Evolutionary conservation across 2,888 invertebrate genomes (phyloP).

Genomic region (Julus scandinavius): DNA sequence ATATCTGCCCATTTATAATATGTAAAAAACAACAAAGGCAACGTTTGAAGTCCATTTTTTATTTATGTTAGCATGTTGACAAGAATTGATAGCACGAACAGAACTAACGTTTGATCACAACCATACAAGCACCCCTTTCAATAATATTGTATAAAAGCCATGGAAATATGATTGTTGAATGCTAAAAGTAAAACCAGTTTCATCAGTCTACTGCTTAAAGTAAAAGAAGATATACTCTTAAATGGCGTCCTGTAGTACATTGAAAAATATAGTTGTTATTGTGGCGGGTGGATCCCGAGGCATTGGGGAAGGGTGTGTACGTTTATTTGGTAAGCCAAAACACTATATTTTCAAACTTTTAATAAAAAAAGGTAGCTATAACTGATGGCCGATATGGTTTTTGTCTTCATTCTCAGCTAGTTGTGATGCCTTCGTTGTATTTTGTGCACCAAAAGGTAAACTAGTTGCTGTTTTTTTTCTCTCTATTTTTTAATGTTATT

Average conservation of each 20-base stretch:
- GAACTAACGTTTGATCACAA: not conserved
- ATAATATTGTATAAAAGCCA: not conserved
- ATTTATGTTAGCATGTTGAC: not conserved
- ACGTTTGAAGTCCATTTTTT: not conserved
- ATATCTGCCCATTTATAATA: no score
- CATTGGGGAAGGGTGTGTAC: constrained; percentile 52
- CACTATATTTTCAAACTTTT: no score
- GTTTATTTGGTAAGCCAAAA: constrained; percentile 49
- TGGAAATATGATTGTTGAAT: not conserved
- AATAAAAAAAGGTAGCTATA: not conserved
- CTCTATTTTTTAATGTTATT: not conserved
- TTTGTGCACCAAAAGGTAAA: constrained; percentile 13
- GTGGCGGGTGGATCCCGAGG: constrained; percentile 53
- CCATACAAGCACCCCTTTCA: not conserved
- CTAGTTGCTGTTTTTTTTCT: no score
- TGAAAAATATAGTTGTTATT: constrained; percentile 48
- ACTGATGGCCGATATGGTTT: not conserved
- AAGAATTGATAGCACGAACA: not conserved
- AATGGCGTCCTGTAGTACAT: not conserved
- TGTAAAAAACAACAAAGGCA: not conserved
- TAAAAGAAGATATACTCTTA: not conserved
- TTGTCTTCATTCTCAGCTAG: not conserved
- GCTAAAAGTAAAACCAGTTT: not conserved
- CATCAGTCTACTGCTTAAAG: not conserved
- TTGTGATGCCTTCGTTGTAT: not conserved